These are phyloP conservation scores for Aspidapion aeneum DNA, from an alignment of 2,888 invertebrate species.

Conservation along the genomic window DNA sequence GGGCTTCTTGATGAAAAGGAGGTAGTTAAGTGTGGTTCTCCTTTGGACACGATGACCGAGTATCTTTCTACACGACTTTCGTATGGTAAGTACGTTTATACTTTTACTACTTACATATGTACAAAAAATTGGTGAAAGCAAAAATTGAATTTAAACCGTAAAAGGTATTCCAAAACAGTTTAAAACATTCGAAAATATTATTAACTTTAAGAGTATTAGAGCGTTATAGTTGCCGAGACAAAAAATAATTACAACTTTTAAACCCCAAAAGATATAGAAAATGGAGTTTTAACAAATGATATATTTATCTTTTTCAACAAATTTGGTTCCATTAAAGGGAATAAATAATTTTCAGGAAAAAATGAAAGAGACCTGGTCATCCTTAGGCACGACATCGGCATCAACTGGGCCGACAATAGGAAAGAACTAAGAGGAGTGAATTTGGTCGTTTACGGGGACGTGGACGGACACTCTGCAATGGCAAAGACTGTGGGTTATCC, in stretches of 20 bases:
- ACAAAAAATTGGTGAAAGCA: too few relatives aligned
- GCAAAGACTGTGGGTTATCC: slow-evolving; percentile 90
- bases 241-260: too few relatives aligned
- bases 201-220: too few relatives aligned
- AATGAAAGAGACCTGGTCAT: slow-evolving; percentile 92
- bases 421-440: slow-evolving; percentile 80
- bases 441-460: slow-evolving; percentile 86
- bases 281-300: too few relatives aligned
- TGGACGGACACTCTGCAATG: slow-evolving; percentile 90
- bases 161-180: too few relatives aligned
- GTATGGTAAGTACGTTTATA: slow-evolving; percentile 69
- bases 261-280: too few relatives aligned
- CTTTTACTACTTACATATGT: not conserved
- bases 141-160: too few relatives aligned
- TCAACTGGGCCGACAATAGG: slow-evolving; percentile 85
- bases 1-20: slow-evolving; percentile 83
- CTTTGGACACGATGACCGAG: slow-evolving; percentile 90
- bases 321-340: too few relatives aligned
- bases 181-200: too few relatives aligned
- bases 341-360: slow-evolving; percentile 59
- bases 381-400: slow-evolving; percentile 88
- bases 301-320: too few relatives aligned
- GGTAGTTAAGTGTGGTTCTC: slow-evolving; percentile 79
- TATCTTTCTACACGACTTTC: slow-evolving; percentile 79
- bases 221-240: too few relatives aligned